A percentile compares a stretch with the other conserved stretches of the same genome.
Conservation (phyloP, 1,140 invertebrate genomes). For the Archivesica marissinica region DNA sequence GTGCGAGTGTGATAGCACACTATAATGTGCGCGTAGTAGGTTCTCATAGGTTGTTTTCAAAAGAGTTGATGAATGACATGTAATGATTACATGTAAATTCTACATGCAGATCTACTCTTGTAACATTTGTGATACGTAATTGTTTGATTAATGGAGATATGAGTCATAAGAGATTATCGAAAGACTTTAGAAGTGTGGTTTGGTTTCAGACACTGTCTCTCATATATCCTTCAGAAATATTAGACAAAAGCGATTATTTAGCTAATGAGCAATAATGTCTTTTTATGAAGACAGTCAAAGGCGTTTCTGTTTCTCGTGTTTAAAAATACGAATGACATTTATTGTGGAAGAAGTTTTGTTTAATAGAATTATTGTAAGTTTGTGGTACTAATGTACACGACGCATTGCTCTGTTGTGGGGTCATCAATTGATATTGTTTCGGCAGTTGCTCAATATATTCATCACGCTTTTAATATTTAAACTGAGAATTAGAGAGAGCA, state of each 20-base stretch:
- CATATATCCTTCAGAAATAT: no score
- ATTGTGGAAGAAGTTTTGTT: background rate
- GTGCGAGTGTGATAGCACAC: no score
- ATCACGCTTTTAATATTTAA: background rate
- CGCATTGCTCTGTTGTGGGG: background rate
- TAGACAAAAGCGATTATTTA: background rate
- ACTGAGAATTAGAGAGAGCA: background rate
- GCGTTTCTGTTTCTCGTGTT: background rate
- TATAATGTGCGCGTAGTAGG: no score
- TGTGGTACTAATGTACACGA: constrained; percentile 8
- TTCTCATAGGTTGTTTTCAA: no score
- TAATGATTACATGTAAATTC: no score
- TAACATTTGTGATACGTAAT: no score
- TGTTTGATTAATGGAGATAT: no score
- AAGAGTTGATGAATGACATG: no score
- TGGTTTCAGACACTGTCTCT: no score
- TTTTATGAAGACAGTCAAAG: constrained; percentile 3
- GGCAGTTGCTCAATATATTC: background rate
- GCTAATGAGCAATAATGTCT: background rate
- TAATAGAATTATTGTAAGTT: constrained; percentile 6
- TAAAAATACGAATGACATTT: constrained; percentile 7
- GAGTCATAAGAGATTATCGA: no score
- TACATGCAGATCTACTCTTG: no score
- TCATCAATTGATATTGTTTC: background rate
- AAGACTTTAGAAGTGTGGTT: no score